phyloP scores from a whole-genome alignment of 2,797 vertebrate genomes.

The Sebastes umbrosus region DNA sequence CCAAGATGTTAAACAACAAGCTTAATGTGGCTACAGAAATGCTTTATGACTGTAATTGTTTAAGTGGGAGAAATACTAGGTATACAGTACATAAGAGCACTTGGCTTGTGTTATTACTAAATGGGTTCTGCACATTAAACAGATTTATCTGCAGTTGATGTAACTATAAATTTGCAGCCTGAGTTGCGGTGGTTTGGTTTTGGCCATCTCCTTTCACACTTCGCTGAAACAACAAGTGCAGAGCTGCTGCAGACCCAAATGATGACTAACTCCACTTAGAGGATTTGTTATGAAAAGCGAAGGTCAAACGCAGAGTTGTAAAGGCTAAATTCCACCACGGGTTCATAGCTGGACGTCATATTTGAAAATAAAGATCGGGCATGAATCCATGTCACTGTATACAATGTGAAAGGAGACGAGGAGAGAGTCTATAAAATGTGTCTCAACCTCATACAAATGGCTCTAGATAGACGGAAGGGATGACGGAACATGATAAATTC shows the following conservation, averaged over 20 bases:
- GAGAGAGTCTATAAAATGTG: constrained; percentile 12
- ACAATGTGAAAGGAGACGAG: constrained; percentile 15
- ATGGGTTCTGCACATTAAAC: constrained; percentile 38
- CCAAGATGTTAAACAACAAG: constrained; percentile 35
- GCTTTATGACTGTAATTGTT: constrained; percentile 36
- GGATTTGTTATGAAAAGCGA: constrained; percentile 68
- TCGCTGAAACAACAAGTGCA: constrained; percentile 40
- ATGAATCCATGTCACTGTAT: constrained; percentile 17
- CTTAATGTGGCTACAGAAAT: constrained; percentile 9
- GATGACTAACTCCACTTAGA: constrained; percentile 52
- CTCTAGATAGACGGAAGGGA: neutral
- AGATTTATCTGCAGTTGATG: constrained; percentile 37
- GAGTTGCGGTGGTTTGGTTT: constrained; percentile 6
- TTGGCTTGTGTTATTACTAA: constrained; percentile 7
- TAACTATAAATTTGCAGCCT: constrained; percentile 43
- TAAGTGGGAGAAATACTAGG: constrained; percentile 13
- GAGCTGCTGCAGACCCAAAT: constrained; percentile 45
- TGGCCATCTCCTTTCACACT: constrained; percentile 22
- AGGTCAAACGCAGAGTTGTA: constrained; percentile 51
- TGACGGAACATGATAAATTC: constrained; percentile 43
- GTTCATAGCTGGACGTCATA: constrained; percentile 33
- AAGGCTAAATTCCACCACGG: constrained; percentile 53
- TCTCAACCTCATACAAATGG: constrained; percentile 21
- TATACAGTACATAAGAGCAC: neutral
- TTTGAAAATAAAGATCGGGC: constrained; percentile 8